Evolutionary conservation across 37 sponge, comb jelly and placozoan genomes (phyloP), one percentile per base, ranked within the genome.

Genomic region (Cladorhizidae sp.): DNA sequence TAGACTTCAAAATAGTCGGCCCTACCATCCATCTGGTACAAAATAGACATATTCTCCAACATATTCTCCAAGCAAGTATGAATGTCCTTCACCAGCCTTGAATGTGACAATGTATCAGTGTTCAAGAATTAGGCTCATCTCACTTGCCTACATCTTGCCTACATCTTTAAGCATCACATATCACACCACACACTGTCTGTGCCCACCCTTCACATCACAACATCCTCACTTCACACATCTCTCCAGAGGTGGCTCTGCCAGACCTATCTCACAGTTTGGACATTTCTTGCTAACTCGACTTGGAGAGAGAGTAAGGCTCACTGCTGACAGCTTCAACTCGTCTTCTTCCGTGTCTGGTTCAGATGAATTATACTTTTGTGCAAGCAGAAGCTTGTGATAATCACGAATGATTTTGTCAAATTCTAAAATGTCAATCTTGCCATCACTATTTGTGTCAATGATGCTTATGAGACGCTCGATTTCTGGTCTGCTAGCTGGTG

Each of bases 251-350:
- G 80, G 73, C 35, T 79, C 80, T 9, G 78, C 71, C 49, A 45
- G 9, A 1, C 73, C 73, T 18, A 86, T 79, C 20, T 45, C 69
- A 71, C 86, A 86, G 50, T 73, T 33, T 25, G 57, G 39, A 43
- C 86, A 86, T 57, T 82, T 72, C 3, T 3, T n/a, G 52, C 67
- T 78, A 35, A 78, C 35, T 37, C 79, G 28, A 45, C 79, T 78
- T 2, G 67, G 79, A n/a, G 79, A 78, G 67, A 78, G 35, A 68
- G 35, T 68, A 40, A 68, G 69, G 35, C 40, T 68, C 21, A 68
- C 69, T 21, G 40, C 40, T 8, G 69, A 68, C 35, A 36, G 12
- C 18, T 63, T 63, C 9, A 21, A 6, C 45, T 55, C 74, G 1
- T 51, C 57, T 25, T 74, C 74, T 14, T 31, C 56, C 0, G 56